Percentiles rank a stretch among this genome's conserved stretches.
Evolutionary conservation across 1,140 invertebrate species (phyloP).

Genomic region (Drosophila mojavensis): DNA sequence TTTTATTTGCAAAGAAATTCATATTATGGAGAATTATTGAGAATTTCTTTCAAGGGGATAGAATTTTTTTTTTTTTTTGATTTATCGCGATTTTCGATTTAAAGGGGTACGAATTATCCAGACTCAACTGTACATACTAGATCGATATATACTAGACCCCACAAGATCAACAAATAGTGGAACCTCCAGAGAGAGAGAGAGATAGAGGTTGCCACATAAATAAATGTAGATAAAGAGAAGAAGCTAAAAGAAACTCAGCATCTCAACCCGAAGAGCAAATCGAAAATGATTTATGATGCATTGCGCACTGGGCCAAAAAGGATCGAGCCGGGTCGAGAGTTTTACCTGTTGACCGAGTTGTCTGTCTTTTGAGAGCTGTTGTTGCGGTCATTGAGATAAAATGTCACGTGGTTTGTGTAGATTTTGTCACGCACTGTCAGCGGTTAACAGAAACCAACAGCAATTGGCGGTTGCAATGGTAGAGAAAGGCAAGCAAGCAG

Average conservation of each 20-base stretch:
- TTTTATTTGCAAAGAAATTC: too few relatives aligned
- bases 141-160: too few relatives aligned
- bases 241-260: background rate
- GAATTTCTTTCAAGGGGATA: too few relatives aligned
- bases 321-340: background rate
- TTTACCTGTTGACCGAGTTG: slow-evolving; percentile 51
- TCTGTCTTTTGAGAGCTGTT: slow-evolving; percentile 7
- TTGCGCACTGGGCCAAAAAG: slow-evolving; percentile 1
- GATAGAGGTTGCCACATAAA: too few relatives aligned
- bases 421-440: slow-evolving; percentile 83
- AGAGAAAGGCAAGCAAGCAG: slow-evolving; percentile 20
- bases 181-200: too few relatives aligned
- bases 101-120: too few relatives aligned
- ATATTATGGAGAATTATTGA: too few relatives aligned
- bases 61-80: too few relatives aligned
- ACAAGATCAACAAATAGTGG: too few relatives aligned
- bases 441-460: slow-evolving; percentile 59
- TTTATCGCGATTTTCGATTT: too few relatives aligned
- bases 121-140: too few relatives aligned
- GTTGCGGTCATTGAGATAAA: slow-evolving; percentile 82
- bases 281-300: slow-evolving; percentile 42
- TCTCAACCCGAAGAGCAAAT: background rate
- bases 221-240: slow-evolving; percentile 14
- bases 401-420: slow-evolving; percentile 81
- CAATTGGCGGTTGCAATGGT: slow-evolving; percentile 43